Base-by-base conservation (phyloP, 2,113 vertebrate genomes). In the Microtus pennsylvanicus region DNA sequence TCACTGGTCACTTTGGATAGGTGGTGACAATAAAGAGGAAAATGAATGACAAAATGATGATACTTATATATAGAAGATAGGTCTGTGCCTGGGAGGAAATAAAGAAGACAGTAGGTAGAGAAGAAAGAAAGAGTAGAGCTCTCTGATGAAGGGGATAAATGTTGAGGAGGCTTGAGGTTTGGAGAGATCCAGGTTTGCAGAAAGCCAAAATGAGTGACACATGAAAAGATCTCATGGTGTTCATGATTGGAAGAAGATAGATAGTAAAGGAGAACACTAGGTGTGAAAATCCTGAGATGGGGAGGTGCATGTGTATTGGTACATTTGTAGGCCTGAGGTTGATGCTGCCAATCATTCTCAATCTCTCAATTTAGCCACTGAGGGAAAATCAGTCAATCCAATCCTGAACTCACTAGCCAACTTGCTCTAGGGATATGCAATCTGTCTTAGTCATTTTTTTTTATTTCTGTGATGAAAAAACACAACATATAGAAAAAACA, bases 221-320 rank as follows among this genome's bases (percentile, higher is more conserved):
- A 16, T 26, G 35, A 35, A 52, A 69, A 90, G 61, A 50, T 65
- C 33, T 61, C 30, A 76, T 76, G 4, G 6, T 67, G 17, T 47
- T 35, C n/a, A 11, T 81, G 50, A 58, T 12, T 16, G 33, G 4
- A 35, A 21, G 17, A 5, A 5, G 4, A 35, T 21, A 9, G 19
- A 61, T 10, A 72, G 6, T 28, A 10, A 7, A 47, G 4, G 2
- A 33, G 19, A 38, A 75, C 1, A 75, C 26, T 12, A 45, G 7
- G 16, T 67, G 52, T 82, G 42, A 47, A 45, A 47, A 50, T 50
- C 47, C 21, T 77, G 42, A 47, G 12, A 8, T 83, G 50, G 50
- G 13, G 1, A 5, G 12, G 24, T 1, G 35, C 12, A 30, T 8
- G 0, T 63, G 12, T 63, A 13, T 83, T n/a, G 12, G 24, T 5